Percentiles rank a stretch among this genome's conserved stretches.
These are phyloP conservation scores for Anser brachyrhynchus DNA, from an alignment of 2,113 vertebrate genomes.

Conservation along the genomic window DNA sequence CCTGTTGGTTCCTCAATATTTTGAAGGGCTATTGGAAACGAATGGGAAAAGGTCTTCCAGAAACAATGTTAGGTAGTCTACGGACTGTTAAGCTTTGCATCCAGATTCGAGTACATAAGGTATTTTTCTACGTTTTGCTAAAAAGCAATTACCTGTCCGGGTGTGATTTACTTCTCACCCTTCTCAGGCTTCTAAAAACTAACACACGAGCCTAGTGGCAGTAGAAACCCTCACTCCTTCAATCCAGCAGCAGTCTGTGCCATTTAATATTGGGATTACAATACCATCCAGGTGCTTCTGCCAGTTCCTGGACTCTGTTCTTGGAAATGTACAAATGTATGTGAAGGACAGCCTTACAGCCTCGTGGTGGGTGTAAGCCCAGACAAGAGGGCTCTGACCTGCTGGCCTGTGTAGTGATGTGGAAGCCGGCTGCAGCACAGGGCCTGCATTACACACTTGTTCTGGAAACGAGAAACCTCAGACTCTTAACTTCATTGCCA, in stretches of 20 bases:
- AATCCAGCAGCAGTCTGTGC: background rate
- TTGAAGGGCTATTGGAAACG: background rate
- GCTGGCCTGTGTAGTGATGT: background rate
- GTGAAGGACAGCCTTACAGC: background rate
- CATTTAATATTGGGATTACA: background rate
- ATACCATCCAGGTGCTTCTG: background rate
- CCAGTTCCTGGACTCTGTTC: background rate
- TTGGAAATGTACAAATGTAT: background rate
- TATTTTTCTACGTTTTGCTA: background rate
- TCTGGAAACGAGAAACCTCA: background rate
- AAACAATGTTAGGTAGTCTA: background rate
- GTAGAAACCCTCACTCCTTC: background rate
- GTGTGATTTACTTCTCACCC: background rate
- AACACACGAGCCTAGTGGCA: too few species aligned
- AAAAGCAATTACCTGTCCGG: background rate
- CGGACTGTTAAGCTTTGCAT: background rate
- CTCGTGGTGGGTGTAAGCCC: background rate
- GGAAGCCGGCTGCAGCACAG: background rate
- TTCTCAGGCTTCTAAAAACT: background rate
- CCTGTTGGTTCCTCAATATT: background rate
- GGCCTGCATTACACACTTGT: fast-evolving
- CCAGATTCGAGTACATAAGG: fast-evolving
- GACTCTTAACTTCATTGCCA: background rate
- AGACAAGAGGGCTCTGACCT: background rate
- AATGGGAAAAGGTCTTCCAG: conserved; percentile 3